Percentiles rank a stretch among this genome's conserved stretches.
phyloP scores from a whole-genome alignment of 2,113 vertebrate species.

The Emydura subglobosa region DNA sequence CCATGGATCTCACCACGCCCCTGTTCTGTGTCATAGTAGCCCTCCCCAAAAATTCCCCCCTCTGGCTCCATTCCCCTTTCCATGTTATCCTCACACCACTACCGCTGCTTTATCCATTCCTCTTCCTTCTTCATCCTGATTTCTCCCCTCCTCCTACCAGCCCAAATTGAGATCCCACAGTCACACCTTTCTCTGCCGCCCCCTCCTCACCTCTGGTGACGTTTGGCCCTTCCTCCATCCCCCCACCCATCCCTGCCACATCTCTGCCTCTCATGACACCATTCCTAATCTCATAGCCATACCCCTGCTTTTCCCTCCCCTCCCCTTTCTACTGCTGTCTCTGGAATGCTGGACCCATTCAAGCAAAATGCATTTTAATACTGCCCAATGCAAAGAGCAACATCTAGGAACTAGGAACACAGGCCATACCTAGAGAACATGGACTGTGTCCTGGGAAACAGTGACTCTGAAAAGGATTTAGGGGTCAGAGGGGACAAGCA shows the following conservation, averaged over 20 bases:
- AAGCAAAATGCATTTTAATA: neutral
- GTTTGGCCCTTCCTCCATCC: too few relatives aligned
- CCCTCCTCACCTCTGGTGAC: neutral
- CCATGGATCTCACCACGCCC: too few relatives aligned
- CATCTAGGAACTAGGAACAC: neutral
- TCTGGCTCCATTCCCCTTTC: neutral
- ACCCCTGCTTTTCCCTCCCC: neutral
- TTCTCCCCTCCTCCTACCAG: neutral
- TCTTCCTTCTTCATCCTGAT: neutral
- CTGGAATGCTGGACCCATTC: neutral
- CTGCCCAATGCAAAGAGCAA: neutral
- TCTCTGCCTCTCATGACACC: too few relatives aligned
- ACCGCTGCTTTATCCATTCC: neutral
- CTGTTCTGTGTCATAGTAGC: neutral
- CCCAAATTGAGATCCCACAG: neutral
- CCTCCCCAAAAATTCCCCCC: neutral
- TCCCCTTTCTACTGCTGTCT: neutral
- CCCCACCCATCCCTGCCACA: too few relatives aligned
- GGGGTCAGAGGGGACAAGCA: neutral
- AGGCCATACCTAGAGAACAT: neutral
- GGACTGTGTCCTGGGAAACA: neutral
- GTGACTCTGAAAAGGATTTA: neutral
- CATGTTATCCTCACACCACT: neutral
- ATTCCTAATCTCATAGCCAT: neutral
- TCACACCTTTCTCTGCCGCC: neutral